Percentiles rank a stretch among this genome's conserved stretches.
Evolutionary conservation across 2,797 vertebrate species (phyloP).

Genomic region (Rhodeus uyekii): DNA sequence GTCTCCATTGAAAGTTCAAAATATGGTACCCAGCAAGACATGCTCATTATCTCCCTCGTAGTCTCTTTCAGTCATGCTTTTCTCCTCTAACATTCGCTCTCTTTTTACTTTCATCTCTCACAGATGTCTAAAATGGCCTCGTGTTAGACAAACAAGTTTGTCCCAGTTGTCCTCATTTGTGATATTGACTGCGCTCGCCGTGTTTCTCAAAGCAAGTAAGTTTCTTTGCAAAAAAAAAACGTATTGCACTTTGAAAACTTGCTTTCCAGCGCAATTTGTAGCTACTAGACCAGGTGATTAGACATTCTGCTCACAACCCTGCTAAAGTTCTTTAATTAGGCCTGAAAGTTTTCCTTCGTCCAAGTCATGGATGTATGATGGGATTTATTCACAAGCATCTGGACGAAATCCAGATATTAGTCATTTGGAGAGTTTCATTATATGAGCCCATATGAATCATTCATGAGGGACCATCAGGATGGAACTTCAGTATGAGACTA

Average conservation of each 20-base stretch:
- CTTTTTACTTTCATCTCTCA: constrained; percentile 29
- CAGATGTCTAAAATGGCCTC: constrained; percentile 35
- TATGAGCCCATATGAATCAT: constrained; percentile 25
- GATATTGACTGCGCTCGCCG: constrained; percentile 3
- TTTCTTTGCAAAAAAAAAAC: background rate
- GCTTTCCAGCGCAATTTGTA: background rate
- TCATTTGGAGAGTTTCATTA: constrained; percentile 23
- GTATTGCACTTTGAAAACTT: background rate
- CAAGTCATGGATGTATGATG: constrained; percentile 4
- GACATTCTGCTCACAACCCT: constrained; percentile 7
- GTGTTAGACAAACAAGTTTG: background rate
- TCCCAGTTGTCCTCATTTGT: constrained; percentile 16
- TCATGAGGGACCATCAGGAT: constrained; percentile 22
- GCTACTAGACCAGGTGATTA: background rate
- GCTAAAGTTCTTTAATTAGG: constrained; percentile 28
- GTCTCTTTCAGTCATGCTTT: background rate
- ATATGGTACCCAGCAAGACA: background rate
- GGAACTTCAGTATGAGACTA: background rate
- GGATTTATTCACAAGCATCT: constrained; percentile 9
- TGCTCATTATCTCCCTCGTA: constrained; percentile 26
- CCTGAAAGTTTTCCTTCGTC: constrained; percentile 15
- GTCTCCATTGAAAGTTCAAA: background rate
- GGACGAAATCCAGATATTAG: constrained; percentile 14
- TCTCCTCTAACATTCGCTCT: background rate
- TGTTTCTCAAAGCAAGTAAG: constrained; percentile 45